Base-by-base conservation (phyloP, 2,797 vertebrate species). In the Phrynocephalus forsythii region DNA sequence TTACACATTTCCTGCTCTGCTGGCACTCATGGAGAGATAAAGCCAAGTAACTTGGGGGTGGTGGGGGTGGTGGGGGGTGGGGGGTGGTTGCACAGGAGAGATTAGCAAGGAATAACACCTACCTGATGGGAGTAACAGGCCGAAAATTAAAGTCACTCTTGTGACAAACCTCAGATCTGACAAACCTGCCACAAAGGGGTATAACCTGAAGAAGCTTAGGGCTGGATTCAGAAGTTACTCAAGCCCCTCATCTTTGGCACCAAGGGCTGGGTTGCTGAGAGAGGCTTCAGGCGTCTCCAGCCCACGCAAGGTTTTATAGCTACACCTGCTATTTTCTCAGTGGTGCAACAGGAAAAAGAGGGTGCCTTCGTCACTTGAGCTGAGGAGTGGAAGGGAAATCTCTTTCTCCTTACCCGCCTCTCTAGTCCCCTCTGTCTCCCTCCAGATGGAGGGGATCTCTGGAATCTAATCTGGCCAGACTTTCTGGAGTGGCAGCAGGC, bases 1-100 rank as follows among this genome's bases (percentile, higher is more conserved):
- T 93, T 86, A 84, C 76, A 88, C 89, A 88, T 94, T 77, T 90
- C 78, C 82, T 94, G 85, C 91, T 88, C 87, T 79, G 87, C 80
- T 84, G 77, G 80, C 63, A 85, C 30, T 38, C 28, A 83, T 80
- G 81, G 90, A 91, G 84, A 0, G 63, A 91, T 44, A 85, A n/a
- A 50, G 30, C 56, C 9, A 10, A 5, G 68, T 8, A 20, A 8
- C 13, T 56, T 87, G 24, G 85, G 33, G 0, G 48, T 91, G 89
- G 91, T 87, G 24, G 85, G 33, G 0, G 48, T 91, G 89, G 91
- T 82, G 79, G 68, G 38, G 86, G 24, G 87, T 33, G 0, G 48
- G 48, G 91, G 89, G 91, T 82, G 79, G 68, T 86, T 68, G 0
- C 20, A 7, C 15, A 3, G 73, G 38, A 0, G 56, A 84, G 72